Evolutionary conservation across 2,888 invertebrate genomes (phyloP), one percentile per base, ranked within the genome.

Genomic region (Ectemnius continuus): DNA sequence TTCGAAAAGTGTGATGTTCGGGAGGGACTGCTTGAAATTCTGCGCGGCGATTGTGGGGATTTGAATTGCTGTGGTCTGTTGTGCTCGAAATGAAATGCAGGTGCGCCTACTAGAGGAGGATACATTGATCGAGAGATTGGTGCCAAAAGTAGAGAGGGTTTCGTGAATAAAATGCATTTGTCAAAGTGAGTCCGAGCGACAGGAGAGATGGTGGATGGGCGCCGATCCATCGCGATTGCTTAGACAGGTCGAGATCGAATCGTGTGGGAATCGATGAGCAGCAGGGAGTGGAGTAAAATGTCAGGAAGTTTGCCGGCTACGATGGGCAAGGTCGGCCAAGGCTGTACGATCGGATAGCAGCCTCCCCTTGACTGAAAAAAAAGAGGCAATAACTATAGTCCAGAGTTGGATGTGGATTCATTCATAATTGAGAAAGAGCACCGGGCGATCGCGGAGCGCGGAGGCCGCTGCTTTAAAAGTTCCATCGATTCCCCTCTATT

Each of bases 371-470:
- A 52, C 68, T 69, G 67, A 36, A 16, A 46, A 67, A 67, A 66
- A 46, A 67, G 66, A 66, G 59, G 66, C 73, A 73, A 67, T 69
- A 73, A 70, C 65, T 73, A 73, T 74, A 76, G 59, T 52, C 52
- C 63, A 14, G 26, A 16, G 56, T 13, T 20, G 63, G 61, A 57
- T 63, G 18, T 45, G 62, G 56, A 60, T 67, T 45, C 76, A 78
- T 83, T 80, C 70, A 83, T 83, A 82, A 83, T 83, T 83, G 67
- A 83, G 56, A 56, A 75, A 75, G 23, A 66, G 62, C 18, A 26
- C 18, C 36, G 71, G 71, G 70, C 62, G 68, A 61, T 23, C 3
- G 23, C 3, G 60, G 57, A 59, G 48, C 28, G 46, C 48, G 74
- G 74, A 81, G 77, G 78, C 58, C 67, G 47, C 52, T 67, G 60